These are phyloP conservation scores for Xyrauchen texanus DNA, from an alignment of 2,113 vertebrate genomes.

Conservation along the genomic window DNA sequence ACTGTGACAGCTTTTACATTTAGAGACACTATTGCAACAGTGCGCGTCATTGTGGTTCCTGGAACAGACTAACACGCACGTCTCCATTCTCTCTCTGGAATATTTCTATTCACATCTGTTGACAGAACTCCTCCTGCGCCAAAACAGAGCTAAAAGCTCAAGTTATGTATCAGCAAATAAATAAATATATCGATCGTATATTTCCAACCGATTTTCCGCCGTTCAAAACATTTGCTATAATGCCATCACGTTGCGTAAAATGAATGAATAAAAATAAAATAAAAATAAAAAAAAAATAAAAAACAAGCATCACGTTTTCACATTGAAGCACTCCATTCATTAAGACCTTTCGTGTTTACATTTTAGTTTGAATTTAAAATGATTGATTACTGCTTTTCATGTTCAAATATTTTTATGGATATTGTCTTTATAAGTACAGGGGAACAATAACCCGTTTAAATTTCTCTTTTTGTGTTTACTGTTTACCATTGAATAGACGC, in stretches of 20 bases:
- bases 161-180: background rate
- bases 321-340: background rate
- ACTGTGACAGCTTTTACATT: too few species aligned
- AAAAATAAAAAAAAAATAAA: too few species aligned
- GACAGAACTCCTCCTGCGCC: conserved; percentile 57
- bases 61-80: background rate
- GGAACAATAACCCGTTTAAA: background rate
- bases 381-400: background rate
- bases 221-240: background rate
- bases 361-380: background rate
- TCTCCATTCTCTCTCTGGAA: conserved; percentile 39
- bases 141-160: background rate
- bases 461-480: background rate
- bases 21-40: too few species aligned
- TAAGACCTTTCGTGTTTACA: background rate
- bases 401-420: background rate
- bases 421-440: background rate
- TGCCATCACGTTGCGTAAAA: too few species aligned
- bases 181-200: background rate
- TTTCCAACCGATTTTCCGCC: background rate
- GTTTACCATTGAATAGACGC: background rate
- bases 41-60: too few species aligned
- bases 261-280: too few species aligned
- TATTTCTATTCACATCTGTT: conserved; percentile 54
- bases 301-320: too few species aligned